Evolutionary conservation across 2,797 vertebrate genomes (phyloP).

Genomic region (Enteromius mattozi): DNA sequence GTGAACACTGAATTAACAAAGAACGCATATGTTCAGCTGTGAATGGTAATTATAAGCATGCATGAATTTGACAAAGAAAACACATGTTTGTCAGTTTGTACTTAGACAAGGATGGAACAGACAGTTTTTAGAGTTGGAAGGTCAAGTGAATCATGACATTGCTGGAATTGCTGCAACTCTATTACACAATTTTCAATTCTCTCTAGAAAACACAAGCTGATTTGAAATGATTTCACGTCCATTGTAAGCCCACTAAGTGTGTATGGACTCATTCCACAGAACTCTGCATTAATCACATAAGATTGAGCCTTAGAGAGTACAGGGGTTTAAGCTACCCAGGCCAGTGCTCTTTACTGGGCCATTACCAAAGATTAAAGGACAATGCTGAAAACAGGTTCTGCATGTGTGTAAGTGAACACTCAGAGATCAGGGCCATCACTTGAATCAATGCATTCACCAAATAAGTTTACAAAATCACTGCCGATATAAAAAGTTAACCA

Average conservation of each 20-base stretch:
- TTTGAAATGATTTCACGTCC: not conserved
- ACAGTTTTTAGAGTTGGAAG: not conserved
- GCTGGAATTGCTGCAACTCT: not conserved
- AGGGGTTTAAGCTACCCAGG: conserved; percentile 24
- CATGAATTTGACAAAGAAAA: not conserved
- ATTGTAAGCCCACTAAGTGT: conserved; percentile 28
- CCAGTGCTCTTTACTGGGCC: conserved; percentile 47
- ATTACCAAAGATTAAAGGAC: conserved; percentile 52
- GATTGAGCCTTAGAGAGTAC: conserved; percentile 44
- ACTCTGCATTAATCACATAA: conserved; percentile 57
- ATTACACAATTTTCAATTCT: not conserved
- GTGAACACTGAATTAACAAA: not conserved
- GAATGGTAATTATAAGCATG: not conserved
- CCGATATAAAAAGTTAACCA: not conserved
- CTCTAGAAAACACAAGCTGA: conserved; percentile 9
- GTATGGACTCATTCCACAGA: conserved; percentile 23
- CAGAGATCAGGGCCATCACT: not conserved
- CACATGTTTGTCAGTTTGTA: not conserved
- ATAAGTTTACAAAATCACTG: not conserved
- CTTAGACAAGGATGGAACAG: not conserved
- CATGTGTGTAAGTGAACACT: not conserved
- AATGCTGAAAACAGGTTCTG: conserved; percentile 33
- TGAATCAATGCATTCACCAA: conserved; percentile 6
- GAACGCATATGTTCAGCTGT: not conserved
- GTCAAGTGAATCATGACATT: not conserved